Evolutionary conservation across 2,888 invertebrate species (phyloP).

Genomic region (Atrina japonica): DNA sequence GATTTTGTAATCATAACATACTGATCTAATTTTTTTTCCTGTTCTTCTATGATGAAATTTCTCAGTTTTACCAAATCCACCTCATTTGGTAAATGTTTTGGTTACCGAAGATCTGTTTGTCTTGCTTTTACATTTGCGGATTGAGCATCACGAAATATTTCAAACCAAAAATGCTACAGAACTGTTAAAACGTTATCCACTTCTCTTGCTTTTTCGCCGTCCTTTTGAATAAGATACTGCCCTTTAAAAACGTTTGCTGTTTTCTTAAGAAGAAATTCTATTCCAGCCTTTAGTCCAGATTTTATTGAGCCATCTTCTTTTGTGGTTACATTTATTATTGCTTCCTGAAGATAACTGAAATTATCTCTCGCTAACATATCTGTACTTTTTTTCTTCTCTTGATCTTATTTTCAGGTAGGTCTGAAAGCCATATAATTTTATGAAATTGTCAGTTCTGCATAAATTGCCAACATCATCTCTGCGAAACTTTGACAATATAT

Average conservation of each 20-base stretch:
- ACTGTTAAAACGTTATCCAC: constrained; percentile 14
- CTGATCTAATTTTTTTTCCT: no score
- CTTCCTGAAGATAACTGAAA: no score
- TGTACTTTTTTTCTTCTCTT: no score
- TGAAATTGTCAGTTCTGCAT: constrained; percentile 7
- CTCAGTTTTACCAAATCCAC: neutral
- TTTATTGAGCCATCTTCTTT: no score
- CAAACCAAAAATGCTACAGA: constrained; percentile 5
- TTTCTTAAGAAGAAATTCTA: no score
- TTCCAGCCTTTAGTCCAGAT: no score
- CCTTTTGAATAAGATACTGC: neutral
- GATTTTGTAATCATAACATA: no score
- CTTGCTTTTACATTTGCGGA: constrained; percentile 13
- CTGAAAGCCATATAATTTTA: constrained; percentile 12
- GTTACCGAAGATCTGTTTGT: constrained; percentile 5
- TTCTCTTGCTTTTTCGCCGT: constrained; percentile 13
- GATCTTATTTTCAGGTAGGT: no score
- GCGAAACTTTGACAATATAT: constrained; percentile 21
- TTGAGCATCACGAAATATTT: constrained; percentile 1
- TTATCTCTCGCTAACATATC: no score
- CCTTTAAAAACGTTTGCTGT: no score
- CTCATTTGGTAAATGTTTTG: constrained; percentile 8
- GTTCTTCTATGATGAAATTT: neutral
- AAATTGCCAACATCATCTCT: constrained; percentile 13
- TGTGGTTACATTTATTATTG: no score